Evolutionary conservation across 2,888 invertebrate species (phyloP).

Genomic region (Brenthis ino): DNA sequence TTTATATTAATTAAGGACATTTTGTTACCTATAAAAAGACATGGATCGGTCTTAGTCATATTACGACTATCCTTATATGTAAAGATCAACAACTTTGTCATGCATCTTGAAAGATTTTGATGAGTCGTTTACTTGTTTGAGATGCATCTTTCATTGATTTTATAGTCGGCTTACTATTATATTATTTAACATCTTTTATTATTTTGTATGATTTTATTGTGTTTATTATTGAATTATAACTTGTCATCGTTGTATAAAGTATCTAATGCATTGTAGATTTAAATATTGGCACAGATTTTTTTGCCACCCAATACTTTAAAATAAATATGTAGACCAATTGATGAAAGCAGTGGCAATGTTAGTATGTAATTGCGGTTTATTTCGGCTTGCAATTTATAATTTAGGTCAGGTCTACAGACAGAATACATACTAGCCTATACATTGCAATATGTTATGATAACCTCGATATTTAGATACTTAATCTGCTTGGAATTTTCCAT

Average conservation of each 20-base stretch:
- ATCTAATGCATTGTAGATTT: too few relatives aligned
- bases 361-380: conserved; percentile 29
- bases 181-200: too few relatives aligned
- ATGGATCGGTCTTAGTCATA: conserved; percentile 8
- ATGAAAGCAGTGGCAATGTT: conserved; percentile 22
- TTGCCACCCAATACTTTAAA: conserved; percentile 9
- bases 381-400: conserved; percentile 38
- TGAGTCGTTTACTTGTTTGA: too few relatives aligned
- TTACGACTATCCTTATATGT: conserved; percentile 10
- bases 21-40: conserved; percentile 13
- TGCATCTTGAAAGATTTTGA: too few relatives aligned
- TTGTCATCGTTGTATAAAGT: too few relatives aligned
- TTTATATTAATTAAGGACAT: not conserved
- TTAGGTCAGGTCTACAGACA: conserved; percentile 53
- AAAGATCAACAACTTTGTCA: conserved; percentile 1
- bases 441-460: conserved; percentile 53
- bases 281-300: too few relatives aligned
- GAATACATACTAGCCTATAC: conserved; percentile 45
- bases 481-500: conserved; percentile 60
- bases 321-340: conserved; percentile 15
- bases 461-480: conserved; percentile 62
- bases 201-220: too few relatives aligned
- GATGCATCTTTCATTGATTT: too few relatives aligned
- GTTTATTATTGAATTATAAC: too few relatives aligned
- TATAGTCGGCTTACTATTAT: too few relatives aligned